Percentiles rank a stretch among this genome's conserved stretches.
These are phyloP conservation scores for Bombus sylvicola DNA, from an alignment of 1,140 invertebrate species.

Conservation along the genomic window DNA sequence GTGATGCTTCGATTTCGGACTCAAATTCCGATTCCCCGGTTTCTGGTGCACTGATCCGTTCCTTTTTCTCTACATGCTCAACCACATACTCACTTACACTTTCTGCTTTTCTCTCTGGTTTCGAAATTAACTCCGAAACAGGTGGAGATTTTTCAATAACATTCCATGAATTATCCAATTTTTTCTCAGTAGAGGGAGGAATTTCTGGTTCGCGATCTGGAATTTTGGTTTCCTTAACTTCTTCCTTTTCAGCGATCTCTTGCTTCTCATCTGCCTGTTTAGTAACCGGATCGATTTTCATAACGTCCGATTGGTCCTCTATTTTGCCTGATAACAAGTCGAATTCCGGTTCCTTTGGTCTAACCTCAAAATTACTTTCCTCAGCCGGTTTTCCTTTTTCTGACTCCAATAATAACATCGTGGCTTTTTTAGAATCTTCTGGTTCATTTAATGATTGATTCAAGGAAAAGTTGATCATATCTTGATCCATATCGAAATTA, in stretches of 20 bases:
- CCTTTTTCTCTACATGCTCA: conserved; percentile 36
- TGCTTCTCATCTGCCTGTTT: conserved; percentile 7
- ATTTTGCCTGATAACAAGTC: conserved; percentile 13
- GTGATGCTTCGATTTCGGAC: conserved; percentile 75
- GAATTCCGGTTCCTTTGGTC: not conserved
- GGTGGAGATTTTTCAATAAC: conserved; percentile 54
- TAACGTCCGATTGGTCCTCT: conserved; percentile 12
- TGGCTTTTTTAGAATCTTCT: conserved; percentile 16
- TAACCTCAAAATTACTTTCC: conserved; percentile 25
- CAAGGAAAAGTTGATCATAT: conserved; percentile 35
- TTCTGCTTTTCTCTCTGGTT: conserved; percentile 12
- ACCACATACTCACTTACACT: conserved; percentile 33
- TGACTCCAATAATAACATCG: conserved; percentile 21
- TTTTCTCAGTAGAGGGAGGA: conserved; percentile 56
- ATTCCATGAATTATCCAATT: conserved; percentile 66
- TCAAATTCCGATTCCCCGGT: conserved; percentile 75
- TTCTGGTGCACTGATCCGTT: conserved; percentile 64
- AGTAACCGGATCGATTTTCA: not conserved
- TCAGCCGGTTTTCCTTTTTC: conserved; percentile 22
- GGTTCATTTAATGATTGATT: not conserved
- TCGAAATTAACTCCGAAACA: conserved; percentile 14
- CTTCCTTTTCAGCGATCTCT: not conserved
- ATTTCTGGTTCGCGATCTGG: not conserved
- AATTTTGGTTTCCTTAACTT: not conserved
- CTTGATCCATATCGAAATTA: conserved; percentile 40